Evolutionary conservation across 2,888 invertebrate species (phyloP).

Genomic region (Melanchra persicariae): DNA sequence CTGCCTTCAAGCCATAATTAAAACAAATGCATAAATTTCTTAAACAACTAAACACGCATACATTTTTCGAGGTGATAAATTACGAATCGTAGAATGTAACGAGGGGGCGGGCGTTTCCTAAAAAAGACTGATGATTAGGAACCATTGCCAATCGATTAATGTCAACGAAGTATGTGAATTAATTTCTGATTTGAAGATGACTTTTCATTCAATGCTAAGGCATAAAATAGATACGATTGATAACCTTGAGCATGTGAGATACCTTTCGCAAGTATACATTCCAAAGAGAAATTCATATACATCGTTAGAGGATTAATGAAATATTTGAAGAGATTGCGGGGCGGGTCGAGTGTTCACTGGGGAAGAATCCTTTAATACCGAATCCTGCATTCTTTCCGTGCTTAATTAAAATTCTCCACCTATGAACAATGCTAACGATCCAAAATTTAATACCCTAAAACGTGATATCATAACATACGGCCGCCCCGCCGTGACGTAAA

Average conservation of each 20-base stretch:
- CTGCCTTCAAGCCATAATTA: neutral
- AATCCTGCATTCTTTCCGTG: conserved; percentile 8
- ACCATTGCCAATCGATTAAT: conserved; percentile 3
- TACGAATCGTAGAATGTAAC: conserved; percentile 15
- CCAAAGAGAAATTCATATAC: conserved; percentile 6
- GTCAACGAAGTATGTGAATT: neutral
- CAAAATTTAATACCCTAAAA: neutral
- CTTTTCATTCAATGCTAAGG: neutral
- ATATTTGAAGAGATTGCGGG: conserved; percentile 22
- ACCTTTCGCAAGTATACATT: neutral
- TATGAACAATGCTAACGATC: neutral
- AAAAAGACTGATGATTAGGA: neutral
- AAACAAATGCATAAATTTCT: neutral
- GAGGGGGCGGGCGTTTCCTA: neutral
- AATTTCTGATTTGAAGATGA: neutral
- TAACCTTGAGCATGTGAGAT: neutral
- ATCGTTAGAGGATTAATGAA: conserved; percentile 33
- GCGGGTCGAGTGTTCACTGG: neutral
- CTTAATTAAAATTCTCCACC: conserved; percentile 26
- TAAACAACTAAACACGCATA: neutral
- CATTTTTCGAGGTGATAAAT: conserved; percentile 26
- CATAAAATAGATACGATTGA: neutral
- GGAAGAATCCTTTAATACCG: conserved; percentile 38
- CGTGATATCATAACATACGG: too few species aligned
- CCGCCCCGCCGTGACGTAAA: neutral